A percentile compares a stretch with the other conserved stretches of the same genome.
phyloP scores from a whole-genome alignment of 53 echinoderm and acorn worm species.

The Glandiceps talaboti region DNA sequence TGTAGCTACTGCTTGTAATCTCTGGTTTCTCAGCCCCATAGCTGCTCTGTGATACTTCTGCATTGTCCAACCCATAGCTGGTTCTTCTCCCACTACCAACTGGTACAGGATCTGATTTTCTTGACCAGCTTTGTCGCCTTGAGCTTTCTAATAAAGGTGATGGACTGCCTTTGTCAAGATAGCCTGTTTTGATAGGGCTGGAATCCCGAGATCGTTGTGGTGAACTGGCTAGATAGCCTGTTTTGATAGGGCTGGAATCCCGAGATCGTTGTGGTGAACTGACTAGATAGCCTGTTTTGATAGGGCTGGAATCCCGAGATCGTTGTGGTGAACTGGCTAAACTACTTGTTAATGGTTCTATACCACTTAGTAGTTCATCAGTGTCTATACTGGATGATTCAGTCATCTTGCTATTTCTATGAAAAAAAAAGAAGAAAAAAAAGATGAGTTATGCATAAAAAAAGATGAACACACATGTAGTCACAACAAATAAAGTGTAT shows the following conservation, averaged over 20 bases:
- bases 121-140: not conserved
- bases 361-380: constrained; percentile 52
- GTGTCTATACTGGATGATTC: constrained; percentile 18
- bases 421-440: too few relatives aligned
- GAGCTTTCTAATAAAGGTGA: not conserved
- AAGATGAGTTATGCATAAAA: too few relatives aligned
- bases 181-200: not conserved
- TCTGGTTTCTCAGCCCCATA: not conserved
- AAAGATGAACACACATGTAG: too few relatives aligned
- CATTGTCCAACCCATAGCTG: not conserved
- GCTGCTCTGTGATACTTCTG: not conserved
- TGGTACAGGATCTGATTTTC: not conserved
- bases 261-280: not conserved
- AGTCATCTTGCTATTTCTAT: not conserved
- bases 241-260: not conserved
- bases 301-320: not conserved
- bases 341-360: constrained; percentile 57
- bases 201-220: not conserved
- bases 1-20: not conserved
- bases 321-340: constrained; percentile 33
- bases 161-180: not conserved
- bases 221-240: too few relatives aligned
- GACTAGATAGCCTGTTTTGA: not conserved
- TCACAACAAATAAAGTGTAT: too few relatives aligned
- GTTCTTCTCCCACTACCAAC: too few relatives aligned